Conservation (phyloP, 1,140 invertebrate genomes). For the Metopolophium dirhodum region DNA sequence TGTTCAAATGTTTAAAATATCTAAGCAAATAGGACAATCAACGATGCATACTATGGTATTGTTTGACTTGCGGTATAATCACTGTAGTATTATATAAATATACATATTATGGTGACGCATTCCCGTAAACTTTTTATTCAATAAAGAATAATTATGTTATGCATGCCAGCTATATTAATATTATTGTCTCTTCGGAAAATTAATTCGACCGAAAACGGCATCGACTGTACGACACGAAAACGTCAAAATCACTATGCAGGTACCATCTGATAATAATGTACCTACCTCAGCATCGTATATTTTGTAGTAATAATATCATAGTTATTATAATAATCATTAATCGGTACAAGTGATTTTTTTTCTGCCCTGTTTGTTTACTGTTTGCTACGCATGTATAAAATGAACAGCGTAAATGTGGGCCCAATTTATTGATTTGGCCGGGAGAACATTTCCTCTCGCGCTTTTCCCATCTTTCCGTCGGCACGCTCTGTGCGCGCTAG, state of each 20-base stretch:
- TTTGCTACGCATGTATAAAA: background rate
- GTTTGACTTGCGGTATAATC: background rate
- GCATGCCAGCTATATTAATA: too few species aligned
- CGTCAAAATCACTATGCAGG: too few species aligned
- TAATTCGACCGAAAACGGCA: background rate
- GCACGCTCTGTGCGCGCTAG: background rate
- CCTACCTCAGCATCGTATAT: too few species aligned
- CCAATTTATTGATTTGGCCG: conserved; percentile 36
- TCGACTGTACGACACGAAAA: too few species aligned
- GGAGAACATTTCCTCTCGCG: conserved; percentile 41
- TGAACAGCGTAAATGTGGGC: background rate
- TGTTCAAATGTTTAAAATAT: background rate
- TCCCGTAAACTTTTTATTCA: background rate
- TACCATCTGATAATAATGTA: too few species aligned
- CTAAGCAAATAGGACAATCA: background rate
- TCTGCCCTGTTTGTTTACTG: background rate
- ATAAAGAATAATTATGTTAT: background rate
- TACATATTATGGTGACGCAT: background rate
- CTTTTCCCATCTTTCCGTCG: conserved; percentile 15
- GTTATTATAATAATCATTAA: background rate
- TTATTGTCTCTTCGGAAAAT: background rate
- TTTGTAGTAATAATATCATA: background rate
- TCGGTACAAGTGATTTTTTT: background rate
- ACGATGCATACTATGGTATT: background rate
- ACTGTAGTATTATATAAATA: too few species aligned